Percentiles rank a stretch among this genome's conserved stretches.
These are phyloP conservation scores for Calypte anna DNA, from an alignment of 2,113 vertebrate species.

Conservation along the genomic window DNA sequence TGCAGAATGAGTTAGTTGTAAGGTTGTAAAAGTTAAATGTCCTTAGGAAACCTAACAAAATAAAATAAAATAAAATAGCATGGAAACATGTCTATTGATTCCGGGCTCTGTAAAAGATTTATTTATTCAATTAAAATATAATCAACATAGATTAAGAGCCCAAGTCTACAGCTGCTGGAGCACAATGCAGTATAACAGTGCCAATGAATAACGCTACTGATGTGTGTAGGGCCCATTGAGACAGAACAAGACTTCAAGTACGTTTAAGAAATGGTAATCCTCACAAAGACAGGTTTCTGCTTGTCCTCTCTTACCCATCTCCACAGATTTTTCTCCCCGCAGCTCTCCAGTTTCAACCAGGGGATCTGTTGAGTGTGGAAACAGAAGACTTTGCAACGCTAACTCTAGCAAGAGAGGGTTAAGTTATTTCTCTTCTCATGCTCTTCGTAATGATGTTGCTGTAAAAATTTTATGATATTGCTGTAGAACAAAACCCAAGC, in stretches of 20 bases:
- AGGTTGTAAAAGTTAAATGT: conserved; percentile 65
- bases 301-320: neutral
- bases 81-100: conserved; percentile 50
- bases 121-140: conserved; percentile 61
- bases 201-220: neutral
- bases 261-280: neutral
- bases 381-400: neutral
- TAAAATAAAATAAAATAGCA: conserved; percentile 39
- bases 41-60: conserved; percentile 61
- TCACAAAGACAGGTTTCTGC: neutral
- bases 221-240: neutral
- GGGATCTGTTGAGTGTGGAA: neutral
- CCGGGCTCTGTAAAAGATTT: conserved; percentile 15
- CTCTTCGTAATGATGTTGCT: neutral
- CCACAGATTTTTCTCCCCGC: neutral
- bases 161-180: neutral
- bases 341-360: rapidly evolving
- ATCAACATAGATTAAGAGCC: conserved; percentile 46
- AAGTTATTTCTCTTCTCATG: conserved; percentile 28
- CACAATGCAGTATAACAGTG: neutral
- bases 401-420: neutral
- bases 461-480: conserved; percentile 50
- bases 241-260: neutral
- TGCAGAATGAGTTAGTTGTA: conserved; percentile 43
- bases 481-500: conserved; percentile 23